Evolutionary conservation across 2,888 invertebrate species (phyloP), one percentile per base, ranked within the genome.

Genomic region (Catonia carolina): DNA sequence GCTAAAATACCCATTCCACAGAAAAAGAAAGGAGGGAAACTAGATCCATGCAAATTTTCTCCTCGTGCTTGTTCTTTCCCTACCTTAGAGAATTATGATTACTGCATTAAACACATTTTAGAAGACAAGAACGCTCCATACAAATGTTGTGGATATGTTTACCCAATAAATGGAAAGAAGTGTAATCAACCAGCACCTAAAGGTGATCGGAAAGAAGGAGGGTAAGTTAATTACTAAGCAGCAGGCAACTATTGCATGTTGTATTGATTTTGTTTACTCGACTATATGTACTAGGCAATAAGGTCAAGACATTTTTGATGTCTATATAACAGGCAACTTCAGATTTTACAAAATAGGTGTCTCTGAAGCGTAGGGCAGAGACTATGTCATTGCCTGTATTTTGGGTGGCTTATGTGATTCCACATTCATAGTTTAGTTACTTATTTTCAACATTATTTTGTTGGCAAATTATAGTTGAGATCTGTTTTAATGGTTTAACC

Each of bases 91-190:
- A 86, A 85, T 0, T 84, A 85, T 61, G 80, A 82, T 59, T 89
- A 83, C 71, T 96, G 95, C 69, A 77, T 81, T 3, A 78, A 84
- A 2, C 96, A 96, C 67, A 89, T 95, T 61, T 74, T 94, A 50
- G 82, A 85, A 64, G 95, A 96, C 70, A 80, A 85, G 5, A 78
- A 75, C 10, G 90, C 94, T 1, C 92, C 93, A 0, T 97, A 83
- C 71, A 83, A 82, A 60, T 89, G 86, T 63, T 97, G 96, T 69
- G 76, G 80, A 0, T 86, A 81, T 70, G 76, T 85, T 62, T 80
- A 80, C 70, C 65, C 80, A 23, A 79, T 78, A 52, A 86, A 82
- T 60, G 85, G 84, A 0, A 83, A 85, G 62, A 77, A 86, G 60
- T 94, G 94, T 69, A 74, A 78, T n/a, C 79, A 85, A 67, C 85